Evolutionary conservation across 2,113 vertebrate genomes (phyloP).

Genomic region (Aspidoscelis tigris): DNA sequence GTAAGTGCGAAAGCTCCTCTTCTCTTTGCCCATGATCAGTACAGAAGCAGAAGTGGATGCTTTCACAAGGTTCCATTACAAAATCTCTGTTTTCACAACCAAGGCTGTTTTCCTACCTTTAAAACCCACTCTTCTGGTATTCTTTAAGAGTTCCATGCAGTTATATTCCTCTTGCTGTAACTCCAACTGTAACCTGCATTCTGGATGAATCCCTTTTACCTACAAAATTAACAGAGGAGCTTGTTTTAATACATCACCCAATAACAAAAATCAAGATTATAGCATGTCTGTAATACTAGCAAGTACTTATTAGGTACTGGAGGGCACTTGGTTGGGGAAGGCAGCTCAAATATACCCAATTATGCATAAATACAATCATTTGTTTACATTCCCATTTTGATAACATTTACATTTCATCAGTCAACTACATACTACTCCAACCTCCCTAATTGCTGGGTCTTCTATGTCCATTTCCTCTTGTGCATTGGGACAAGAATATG

Average conservation of each 20-base stretch:
- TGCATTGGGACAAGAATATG: no score
- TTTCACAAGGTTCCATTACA: not conserved
- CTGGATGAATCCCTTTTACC: conserved; percentile 78
- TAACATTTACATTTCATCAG: no score
- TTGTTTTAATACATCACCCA: not conserved
- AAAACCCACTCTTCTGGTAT: conserved; percentile 52
- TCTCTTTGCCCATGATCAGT: not conserved
- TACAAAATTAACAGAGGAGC: conserved; percentile 54
- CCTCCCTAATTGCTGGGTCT: no score
- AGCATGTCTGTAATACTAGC: not conserved
- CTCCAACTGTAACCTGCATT: conserved; percentile 79
- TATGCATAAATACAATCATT: no score
- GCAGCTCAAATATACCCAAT: no score
- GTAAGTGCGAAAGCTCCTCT: not conserved
- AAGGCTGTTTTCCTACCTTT: conserved; percentile 65
- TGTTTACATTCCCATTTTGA: no score
- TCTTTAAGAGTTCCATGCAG: conserved; percentile 72
- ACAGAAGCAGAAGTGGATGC: not conserved
- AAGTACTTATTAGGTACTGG: not conserved
- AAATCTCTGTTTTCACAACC: not conserved
- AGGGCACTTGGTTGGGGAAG: no score
- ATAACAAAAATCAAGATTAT: no score
- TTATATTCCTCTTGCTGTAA: conserved; percentile 77
- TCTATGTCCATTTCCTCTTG: no score
- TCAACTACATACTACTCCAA: no score